These are phyloP conservation scores for Brachyhypopomus occidentalis DNA, from an alignment of 2,113 vertebrate species.

Conservation along the genomic window DNA sequence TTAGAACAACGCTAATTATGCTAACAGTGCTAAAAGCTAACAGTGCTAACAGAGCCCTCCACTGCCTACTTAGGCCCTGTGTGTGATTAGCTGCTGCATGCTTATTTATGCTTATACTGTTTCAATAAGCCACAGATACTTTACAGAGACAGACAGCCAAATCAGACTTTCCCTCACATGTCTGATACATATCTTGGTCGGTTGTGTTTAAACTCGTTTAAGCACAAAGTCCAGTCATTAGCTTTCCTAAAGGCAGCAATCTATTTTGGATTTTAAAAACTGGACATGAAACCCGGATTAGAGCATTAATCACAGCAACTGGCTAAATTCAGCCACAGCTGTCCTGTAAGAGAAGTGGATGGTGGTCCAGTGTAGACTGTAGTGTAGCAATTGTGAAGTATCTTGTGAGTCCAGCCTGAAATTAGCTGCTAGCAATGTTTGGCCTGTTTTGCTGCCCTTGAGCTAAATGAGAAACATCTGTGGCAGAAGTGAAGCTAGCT, in stretches of 20 bases:
- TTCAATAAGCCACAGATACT: background rate
- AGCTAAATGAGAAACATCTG: too few relatives aligned
- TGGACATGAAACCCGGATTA: background rate
- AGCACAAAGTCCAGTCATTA: background rate
- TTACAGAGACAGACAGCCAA: background rate
- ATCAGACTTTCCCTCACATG: background rate
- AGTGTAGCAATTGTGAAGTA: too few relatives aligned
- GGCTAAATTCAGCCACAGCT: constrained; percentile 29
- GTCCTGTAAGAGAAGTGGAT: constrained; percentile 26
- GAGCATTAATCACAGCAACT: background rate
- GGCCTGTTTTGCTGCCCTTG: too few relatives aligned
- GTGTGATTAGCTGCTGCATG: constrained; percentile 37
- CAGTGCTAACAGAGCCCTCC: background rate
- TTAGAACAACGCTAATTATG: background rate
- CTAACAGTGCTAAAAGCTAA: background rate
- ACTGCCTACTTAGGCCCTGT: background rate
- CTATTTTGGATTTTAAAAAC: background rate
- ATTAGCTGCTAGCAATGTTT: too few relatives aligned
- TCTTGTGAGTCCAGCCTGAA: too few relatives aligned
- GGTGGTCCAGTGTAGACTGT: background rate
- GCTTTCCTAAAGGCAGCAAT: background rate
- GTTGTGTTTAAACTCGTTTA: background rate
- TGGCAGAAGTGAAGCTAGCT: too few relatives aligned
- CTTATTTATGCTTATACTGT: constrained; percentile 20
- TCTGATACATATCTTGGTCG: constrained; percentile 15